Evolutionary conservation across 2,888 invertebrate species (phyloP).

Genomic region (Sepioteuthis lessoniana): DNA sequence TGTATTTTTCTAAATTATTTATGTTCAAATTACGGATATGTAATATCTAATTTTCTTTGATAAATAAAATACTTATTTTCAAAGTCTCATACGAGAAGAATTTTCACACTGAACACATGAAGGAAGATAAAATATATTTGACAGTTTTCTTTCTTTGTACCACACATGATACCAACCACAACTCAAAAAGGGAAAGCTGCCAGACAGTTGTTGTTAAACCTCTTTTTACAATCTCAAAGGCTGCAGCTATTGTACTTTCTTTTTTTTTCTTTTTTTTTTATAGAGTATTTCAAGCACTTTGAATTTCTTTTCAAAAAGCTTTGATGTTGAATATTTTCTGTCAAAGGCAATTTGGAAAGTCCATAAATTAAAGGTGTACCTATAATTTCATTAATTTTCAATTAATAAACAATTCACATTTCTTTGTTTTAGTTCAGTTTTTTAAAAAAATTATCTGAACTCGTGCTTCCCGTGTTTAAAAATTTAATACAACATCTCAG

Average conservation of each 20-base stretch:
- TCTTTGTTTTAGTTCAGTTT: not conserved
- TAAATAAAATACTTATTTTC: not conserved
- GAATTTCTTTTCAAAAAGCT: constrained; percentile 45
- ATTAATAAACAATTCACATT: not conserved
- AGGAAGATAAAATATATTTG: not conserved
- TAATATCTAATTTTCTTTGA: not conserved
- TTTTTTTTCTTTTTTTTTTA: not conserved
- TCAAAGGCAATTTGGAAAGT: constrained; percentile 13
- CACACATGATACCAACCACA: not conserved
- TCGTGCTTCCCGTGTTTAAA: not conserved
- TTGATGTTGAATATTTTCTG: constrained; percentile 40
- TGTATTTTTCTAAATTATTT: not conserved
- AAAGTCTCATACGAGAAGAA: not conserved
- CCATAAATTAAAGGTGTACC: not conserved
- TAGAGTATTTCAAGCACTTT: constrained; percentile 45
- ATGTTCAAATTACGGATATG: not conserved
- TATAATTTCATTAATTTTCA: not conserved
- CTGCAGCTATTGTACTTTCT: not conserved
- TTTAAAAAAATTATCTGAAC: not conserved
- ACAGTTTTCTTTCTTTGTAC: not conserved
- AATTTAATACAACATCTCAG: constrained; percentile 40
- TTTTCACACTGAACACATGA: not conserved
- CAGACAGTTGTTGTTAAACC: not conserved
- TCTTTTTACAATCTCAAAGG: constrained; percentile 46
- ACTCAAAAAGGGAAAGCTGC: not conserved